Evolutionary conservation across 1,140 invertebrate species (phyloP), one percentile per base, ranked within the genome.

Genomic region (Whitmania pigra): DNA sequence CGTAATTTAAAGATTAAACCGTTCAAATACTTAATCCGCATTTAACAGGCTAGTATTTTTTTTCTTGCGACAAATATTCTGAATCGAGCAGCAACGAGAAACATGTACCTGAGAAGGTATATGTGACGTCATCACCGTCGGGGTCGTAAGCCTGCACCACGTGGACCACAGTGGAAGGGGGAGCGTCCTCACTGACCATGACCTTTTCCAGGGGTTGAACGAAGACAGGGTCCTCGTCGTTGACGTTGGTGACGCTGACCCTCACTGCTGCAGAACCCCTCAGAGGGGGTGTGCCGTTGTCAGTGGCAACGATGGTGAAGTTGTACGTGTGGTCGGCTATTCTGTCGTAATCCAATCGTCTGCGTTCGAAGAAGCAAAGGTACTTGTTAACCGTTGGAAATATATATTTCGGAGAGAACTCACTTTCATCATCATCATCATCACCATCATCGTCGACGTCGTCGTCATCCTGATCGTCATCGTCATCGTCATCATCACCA

Each of bases 121-220:
- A 80, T 31, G 75, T 76, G 15, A 81, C 75, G 20, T 75, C 76
- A 75, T 81, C 80, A 0, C 78, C 92, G 82, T 97, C 94, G 53
- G 89, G 91, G 80, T 97, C 94, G 0, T 88, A 90, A 0, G 94
- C 94, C 22, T 90, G 89, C 0, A 97, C 89, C 0, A 94, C 89
- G 0, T 96, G 83, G 0, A 97, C 92, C 0, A 93, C 94, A 0
- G 91, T 92, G 0, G 92, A 93, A 18, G 93, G 82, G 0, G 90
- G 89, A 0, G 92, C 89, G 80, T 96, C 93, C 84, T 97, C 93
- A 53, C 88, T 90, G 9, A 91, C 88, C 22, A 90, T 88, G 77
- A 95, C 94, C 40, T 74, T 73, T 7, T 76, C 76, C 11, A 75
- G 73, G 75, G 92, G 92, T 0, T 91, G 91, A 0, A 91, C 90